Conservation (phyloP, 2,888 invertebrate species). For the Calliphora vomitoria region DNA sequence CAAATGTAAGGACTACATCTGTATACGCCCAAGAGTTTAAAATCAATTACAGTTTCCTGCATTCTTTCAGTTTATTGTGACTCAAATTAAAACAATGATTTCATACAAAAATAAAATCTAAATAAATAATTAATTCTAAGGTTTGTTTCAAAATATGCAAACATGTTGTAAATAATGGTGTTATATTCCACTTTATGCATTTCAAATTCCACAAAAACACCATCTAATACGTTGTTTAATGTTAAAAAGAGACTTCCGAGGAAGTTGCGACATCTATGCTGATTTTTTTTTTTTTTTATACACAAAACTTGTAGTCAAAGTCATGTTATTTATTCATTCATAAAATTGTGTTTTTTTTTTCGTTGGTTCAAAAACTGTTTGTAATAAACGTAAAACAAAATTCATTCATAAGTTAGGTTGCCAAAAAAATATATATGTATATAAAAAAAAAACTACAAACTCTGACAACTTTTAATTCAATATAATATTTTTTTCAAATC, state of each 20-base stretch:
- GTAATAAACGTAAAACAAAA: constrained; percentile 75
- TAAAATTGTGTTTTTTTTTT: constrained; percentile 62
- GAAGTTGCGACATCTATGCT: constrained; percentile 72
- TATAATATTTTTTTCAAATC: constrained; percentile 74
- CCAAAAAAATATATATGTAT: constrained; percentile 71
- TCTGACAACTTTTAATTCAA: constrained; percentile 66
- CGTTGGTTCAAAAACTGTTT: constrained; percentile 56
- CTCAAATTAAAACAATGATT: constrained; percentile 18
- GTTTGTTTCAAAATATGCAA: constrained; percentile 28
- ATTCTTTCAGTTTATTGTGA: too few species aligned
- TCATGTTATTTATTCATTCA: constrained; percentile 73
- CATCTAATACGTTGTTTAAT: constrained; percentile 13
- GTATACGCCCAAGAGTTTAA: neutral
- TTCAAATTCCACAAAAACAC: constrained; percentile 26
- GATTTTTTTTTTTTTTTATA: constrained; percentile 44
- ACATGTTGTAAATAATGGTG: constrained; percentile 15
- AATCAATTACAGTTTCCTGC: neutral
- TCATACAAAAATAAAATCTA: constrained; percentile 15
- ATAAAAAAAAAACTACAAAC: constrained; percentile 41
- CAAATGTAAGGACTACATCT: too few species aligned
- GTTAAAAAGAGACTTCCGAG: constrained; percentile 74
- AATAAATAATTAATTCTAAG: constrained; percentile 51
- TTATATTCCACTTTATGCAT: constrained; percentile 45
- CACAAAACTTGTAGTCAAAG: constrained; percentile 71
- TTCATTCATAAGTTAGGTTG: constrained; percentile 74